phyloP scores from a whole-genome alignment of 2,888 invertebrate species.

The Drosophila pseudotakahashii region DNA sequence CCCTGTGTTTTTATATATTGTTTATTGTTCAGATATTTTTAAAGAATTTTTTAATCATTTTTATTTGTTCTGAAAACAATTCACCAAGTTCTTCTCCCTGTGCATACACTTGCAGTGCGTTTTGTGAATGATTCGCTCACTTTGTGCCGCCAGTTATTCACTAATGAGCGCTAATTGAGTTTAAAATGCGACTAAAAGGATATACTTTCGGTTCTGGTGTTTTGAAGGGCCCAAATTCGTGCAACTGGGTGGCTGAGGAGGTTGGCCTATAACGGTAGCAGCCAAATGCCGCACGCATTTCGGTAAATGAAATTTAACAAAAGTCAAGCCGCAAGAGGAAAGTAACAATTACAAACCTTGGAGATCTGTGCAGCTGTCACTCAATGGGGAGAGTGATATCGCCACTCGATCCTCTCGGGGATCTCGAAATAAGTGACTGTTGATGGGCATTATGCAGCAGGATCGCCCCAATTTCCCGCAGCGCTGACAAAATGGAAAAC shows the following conservation, averaged over 20 bases:
- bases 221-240: constrained; percentile 5
- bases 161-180: constrained; percentile 78
- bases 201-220: constrained; percentile 27
- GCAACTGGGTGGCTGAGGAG: constrained; percentile 8
- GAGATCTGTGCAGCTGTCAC: constrained; percentile 69
- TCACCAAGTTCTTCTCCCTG: background rate
- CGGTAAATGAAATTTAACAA: constrained; percentile 73
- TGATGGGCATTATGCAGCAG: constrained; percentile 53
- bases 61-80: background rate
- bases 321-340: constrained; percentile 44
- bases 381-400: constrained; percentile 43
- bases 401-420: constrained; percentile 11
- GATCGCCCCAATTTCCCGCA: constrained; percentile 71
- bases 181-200: constrained; percentile 71
- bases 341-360: constrained; percentile 28
- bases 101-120: constrained; percentile 24
- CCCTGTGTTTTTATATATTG: too few species aligned
- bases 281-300: constrained; percentile 61
- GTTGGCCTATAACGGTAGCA: constrained; percentile 45
- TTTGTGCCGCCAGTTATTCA: constrained; percentile 65
- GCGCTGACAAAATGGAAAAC: constrained; percentile 63
- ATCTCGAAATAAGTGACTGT: constrained; percentile 72
- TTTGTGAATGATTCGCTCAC: constrained; percentile 59
- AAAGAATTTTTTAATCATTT: too few species aligned
- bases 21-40: too few species aligned